Conservation (phyloP, 1,140 invertebrate species). For the Drosophila dunni region DNA sequence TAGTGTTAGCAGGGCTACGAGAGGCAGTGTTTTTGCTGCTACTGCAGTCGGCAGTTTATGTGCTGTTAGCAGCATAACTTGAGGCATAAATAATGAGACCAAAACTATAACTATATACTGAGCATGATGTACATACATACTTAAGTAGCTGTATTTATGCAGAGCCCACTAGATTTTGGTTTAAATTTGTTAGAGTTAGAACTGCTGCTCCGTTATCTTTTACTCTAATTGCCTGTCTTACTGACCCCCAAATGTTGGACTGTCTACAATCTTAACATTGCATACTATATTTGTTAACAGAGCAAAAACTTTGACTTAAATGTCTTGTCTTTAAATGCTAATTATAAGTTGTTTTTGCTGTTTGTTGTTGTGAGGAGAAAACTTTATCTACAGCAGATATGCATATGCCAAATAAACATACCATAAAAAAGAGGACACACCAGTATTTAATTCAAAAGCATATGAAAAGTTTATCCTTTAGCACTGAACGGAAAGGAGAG, state of each 20-base stretch:
- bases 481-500: slow-evolving; percentile 28
- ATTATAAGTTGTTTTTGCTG: slow-evolving; percentile 76
- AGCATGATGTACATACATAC: slow-evolving; percentile 2
- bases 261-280: slow-evolving; percentile 7
- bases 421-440: slow-evolving; percentile 38
- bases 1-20: not conserved
- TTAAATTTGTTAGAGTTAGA: slow-evolving; percentile 30
- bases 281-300: slow-evolving; percentile 6
- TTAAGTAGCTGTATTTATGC: not conserved
- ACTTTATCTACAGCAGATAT: slow-evolving; percentile 61
- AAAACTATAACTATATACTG: slow-evolving; percentile 54
- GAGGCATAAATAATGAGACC: slow-evolving; percentile 73
- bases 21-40: slow-evolving; percentile 28
- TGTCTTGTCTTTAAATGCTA: slow-evolving; percentile 74
- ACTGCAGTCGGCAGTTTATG: slow-evolving; percentile 75
- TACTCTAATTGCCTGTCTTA: slow-evolving; percentile 27
- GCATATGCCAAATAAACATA: slow-evolving; percentile 71
- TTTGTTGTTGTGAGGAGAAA: slow-evolving; percentile 58
- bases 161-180: slow-evolving; percentile 15
- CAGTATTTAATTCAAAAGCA: slow-evolving; percentile 77
- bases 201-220: slow-evolving; percentile 29
- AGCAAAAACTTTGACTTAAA: slow-evolving; percentile 40
- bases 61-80: slow-evolving; percentile 77
- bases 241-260: slow-evolving; percentile 22
- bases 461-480: slow-evolving; percentile 79